Percentiles rank a stretch among this genome's conserved stretches.
These are phyloP conservation scores for Protobothrops mucrosquamatus DNA, from an alignment of 2,113 vertebrate species.

Conservation along the genomic window DNA sequence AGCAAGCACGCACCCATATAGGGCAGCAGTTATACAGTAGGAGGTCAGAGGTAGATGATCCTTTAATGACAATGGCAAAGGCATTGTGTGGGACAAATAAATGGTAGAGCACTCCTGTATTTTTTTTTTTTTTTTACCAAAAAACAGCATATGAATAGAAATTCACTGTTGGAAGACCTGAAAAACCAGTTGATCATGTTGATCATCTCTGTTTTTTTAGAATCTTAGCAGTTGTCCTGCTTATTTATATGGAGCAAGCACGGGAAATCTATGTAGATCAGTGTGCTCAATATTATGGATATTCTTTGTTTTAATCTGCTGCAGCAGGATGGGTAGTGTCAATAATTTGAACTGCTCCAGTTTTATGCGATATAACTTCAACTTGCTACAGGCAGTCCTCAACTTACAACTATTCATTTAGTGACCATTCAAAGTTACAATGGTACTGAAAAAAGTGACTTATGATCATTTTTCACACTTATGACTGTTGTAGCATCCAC, in stretches of 20 bases:
- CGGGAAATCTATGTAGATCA: neutral
- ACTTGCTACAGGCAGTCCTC: neutral
- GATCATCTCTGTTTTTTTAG: neutral
- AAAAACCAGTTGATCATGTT: neutral
- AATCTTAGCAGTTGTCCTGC: neutral
- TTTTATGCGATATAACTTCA: neutral
- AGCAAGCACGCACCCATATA: neutral
- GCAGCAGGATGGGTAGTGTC: neutral
- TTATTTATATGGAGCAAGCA: neutral
- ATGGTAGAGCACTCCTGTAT: neutral
- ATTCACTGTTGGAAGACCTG: neutral
- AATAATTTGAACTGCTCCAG: neutral
- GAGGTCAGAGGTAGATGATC: neutral
- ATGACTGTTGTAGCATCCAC: too few species aligned
- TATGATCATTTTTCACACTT: neutral
- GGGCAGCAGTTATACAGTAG: neutral
- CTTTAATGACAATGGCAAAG: neutral
- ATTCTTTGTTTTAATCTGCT: neutral
- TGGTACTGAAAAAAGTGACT: neutral
- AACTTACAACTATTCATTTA: neutral
- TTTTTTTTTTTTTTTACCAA: neutral
- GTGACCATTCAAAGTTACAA: neutral
- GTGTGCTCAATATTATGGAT: neutral
- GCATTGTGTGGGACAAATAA: neutral
- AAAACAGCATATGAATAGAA: neutral